Evolutionary conservation across 2,797 vertebrate species (phyloP).

Genomic region (Hydrolagus colliei): DNA sequence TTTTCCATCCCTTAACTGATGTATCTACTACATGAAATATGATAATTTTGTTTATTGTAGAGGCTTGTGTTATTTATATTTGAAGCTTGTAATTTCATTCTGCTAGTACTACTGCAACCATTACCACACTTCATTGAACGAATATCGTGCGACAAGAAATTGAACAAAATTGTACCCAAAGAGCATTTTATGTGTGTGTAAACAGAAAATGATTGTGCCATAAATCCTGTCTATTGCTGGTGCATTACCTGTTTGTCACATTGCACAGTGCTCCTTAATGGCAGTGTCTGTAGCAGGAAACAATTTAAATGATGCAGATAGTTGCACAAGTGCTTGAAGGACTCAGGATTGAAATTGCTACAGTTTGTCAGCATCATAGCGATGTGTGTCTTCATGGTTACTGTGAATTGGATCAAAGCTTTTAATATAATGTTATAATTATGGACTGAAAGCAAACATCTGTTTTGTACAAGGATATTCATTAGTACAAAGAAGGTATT

Average conservation of each 20-base stretch:
- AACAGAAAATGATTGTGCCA: background rate
- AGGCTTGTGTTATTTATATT: background rate
- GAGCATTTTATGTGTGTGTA: background rate
- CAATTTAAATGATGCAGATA: background rate
- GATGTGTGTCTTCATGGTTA: background rate
- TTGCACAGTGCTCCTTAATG: background rate
- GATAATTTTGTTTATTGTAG: background rate
- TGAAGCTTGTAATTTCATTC: background rate
- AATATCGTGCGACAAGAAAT: background rate
- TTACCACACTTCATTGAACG: background rate
- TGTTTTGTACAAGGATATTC: background rate
- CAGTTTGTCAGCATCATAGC: background rate
- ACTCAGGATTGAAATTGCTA: background rate
- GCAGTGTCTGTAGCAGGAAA: background rate
- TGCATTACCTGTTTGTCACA: background rate
- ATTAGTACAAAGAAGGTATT: no score
- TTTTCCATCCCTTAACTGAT: background rate
- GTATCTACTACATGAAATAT: background rate
- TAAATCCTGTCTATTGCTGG: background rate
- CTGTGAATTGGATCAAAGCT: background rate
- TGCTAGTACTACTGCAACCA: background rate
- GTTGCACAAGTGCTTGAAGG: background rate
- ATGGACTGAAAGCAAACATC: no score
- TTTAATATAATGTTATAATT: background rate
- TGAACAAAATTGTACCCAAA: background rate